Percentiles rank a stretch among this genome's conserved stretches.
phyloP scores from a whole-genome alignment of 2,888 invertebrate species.

The Crossocerus cetratus region DNA sequence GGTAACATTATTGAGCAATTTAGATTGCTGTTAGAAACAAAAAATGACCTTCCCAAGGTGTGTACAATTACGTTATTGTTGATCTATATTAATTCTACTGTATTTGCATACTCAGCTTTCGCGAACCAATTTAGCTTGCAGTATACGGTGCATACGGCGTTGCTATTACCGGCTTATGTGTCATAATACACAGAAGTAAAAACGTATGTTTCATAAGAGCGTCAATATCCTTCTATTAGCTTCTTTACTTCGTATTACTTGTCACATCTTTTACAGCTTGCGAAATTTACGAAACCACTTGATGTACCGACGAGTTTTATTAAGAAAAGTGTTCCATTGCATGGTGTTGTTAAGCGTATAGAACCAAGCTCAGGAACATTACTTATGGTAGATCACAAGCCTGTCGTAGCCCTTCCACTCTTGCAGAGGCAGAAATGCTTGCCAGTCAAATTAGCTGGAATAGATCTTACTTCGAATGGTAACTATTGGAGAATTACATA shows the following conservation, averaged over 20 bases:
- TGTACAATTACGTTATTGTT: too few relatives aligned
- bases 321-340: slow-evolving; percentile 78
- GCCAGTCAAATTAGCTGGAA: slow-evolving; percentile 79
- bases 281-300: slow-evolving; percentile 81
- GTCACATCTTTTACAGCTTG: slow-evolving; percentile 76
- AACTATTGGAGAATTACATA: slow-evolving; percentile 15
- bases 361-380: slow-evolving; percentile 78
- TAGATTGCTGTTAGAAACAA: too few relatives aligned
- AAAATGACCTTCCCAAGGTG: too few relatives aligned
- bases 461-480: slow-evolving; percentile 78
- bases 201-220: slow-evolving; percentile 78
- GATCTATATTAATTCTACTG: too few relatives aligned
- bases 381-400: slow-evolving; percentile 80
- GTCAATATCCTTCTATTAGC: slow-evolving; percentile 5
- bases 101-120: too few relatives aligned
- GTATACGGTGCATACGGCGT: slow-evolving; percentile 76
- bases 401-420: slow-evolving; percentile 79
- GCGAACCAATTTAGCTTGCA: too few relatives aligned
- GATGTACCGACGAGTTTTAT: slow-evolving; percentile 81
- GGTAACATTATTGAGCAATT: too few relatives aligned
- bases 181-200: slow-evolving; percentile 80
- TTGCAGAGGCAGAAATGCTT: slow-evolving; percentile 79
- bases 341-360: slow-evolving; percentile 78
- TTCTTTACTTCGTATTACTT: slow-evolving; percentile 21
- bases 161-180: slow-evolving; percentile 79